Evolutionary conservation across 1,140 invertebrate genomes (phyloP).

Genomic region (Tachypleus tridentatus): DNA sequence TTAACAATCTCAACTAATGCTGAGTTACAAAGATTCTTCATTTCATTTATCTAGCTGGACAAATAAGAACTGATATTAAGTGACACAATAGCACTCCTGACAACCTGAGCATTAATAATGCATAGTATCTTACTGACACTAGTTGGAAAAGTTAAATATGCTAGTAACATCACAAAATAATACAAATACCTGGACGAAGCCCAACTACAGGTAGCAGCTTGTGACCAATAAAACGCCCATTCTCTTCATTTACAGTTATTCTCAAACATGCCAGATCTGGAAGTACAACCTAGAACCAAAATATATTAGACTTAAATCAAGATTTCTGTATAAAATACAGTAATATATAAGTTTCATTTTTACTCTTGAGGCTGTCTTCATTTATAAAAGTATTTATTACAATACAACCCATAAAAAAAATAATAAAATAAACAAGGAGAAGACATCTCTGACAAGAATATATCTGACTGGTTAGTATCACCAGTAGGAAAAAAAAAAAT

Average conservation of each 20-base stretch:
- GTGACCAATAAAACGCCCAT: slow-evolving; percentile 81
- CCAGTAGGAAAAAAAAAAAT: no score
- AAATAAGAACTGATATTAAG: no score
- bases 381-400: background rate
- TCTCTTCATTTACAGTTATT: slow-evolving; percentile 95
- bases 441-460: no score
- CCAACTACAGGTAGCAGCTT: slow-evolving; percentile 91
- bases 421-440: background rate
- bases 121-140: no score
- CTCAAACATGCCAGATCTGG: slow-evolving; percentile 91
- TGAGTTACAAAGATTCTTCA: no score
- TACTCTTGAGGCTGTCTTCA: background rate
- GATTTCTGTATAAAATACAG: slow-evolving; percentile 19
- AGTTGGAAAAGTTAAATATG: background rate
- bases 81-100: no score
- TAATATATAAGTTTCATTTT: background rate
- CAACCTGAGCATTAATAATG: no score
- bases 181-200: slow-evolving; percentile 63
- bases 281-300: slow-evolving; percentile 64
- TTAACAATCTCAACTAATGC: no score
- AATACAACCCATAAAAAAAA: background rate
- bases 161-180: background rate
- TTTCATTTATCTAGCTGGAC: no score
- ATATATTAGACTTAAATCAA: slow-evolving; percentile 2
- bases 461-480: no score